A percentile compares a stretch with the other conserved stretches of the same genome.
These are phyloP conservation scores for Melozone crissalis DNA, from an alignment of 2,113 vertebrate species.

Conservation along the genomic window DNA sequence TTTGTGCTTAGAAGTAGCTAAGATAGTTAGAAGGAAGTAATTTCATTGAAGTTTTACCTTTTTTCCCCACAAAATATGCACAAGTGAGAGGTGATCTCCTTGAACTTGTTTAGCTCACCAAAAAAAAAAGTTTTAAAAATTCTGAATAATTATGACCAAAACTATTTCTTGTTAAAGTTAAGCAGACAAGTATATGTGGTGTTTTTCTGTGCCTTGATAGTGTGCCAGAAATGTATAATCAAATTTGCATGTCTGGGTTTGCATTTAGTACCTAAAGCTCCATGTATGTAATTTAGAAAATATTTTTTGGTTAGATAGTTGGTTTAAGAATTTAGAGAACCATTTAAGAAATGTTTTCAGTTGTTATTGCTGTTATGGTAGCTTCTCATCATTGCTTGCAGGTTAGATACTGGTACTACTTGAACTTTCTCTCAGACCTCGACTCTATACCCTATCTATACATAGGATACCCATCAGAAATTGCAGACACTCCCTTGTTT, in stretches of 20 bases:
- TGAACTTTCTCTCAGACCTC: not conserved
- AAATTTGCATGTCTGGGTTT: constrained; percentile 36
- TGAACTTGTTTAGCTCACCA: not conserved
- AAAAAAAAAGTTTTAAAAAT: not conserved
- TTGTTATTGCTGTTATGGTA: not conserved
- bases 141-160: not conserved
- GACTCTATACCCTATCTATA: no score
- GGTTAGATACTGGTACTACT: not conserved
- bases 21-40: not conserved
- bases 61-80: not conserved
- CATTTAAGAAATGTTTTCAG: not conserved
- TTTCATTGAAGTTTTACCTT: not conserved
- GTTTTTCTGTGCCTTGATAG: constrained; percentile 14
- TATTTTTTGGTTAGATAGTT: not conserved
- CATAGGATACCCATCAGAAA: not conserved
- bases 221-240: constrained; percentile 5
- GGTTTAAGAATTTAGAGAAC: not conserved
- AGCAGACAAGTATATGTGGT: not conserved
- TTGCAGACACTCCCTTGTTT: not conserved
- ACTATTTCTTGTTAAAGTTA: not conserved
- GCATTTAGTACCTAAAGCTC: not conserved
- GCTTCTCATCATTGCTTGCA: not conserved
- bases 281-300: not conserved
- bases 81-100: not conserved
- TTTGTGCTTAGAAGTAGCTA: not conserved